Conservation (phyloP, 2,888 invertebrate species). For the Temnothorax ravouxi region DNA sequence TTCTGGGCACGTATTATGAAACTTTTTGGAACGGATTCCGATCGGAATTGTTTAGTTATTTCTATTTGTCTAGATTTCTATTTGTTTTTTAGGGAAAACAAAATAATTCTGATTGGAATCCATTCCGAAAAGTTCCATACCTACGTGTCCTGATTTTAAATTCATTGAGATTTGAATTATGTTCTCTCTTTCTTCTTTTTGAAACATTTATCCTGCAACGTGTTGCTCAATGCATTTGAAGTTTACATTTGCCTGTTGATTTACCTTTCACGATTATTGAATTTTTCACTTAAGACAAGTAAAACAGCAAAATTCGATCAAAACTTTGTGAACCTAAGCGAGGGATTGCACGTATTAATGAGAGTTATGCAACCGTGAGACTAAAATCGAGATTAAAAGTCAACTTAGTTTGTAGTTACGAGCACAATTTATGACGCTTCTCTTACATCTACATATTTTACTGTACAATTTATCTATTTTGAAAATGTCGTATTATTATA, state of each 20-base stretch:
- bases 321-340: neutral
- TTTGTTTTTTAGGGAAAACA: too few species aligned
- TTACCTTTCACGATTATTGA: neutral
- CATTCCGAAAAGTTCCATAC: too few species aligned
- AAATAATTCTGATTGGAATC: too few species aligned
- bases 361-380: neutral
- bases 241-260: neutral
- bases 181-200: neutral
- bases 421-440: neutral
- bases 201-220: neutral
- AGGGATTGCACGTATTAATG: conserved; percentile 2
- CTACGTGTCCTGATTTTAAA: neutral
- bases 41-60: too few species aligned
- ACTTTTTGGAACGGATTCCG: too few species aligned
- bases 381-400: neutral
- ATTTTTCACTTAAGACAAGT: neutral
- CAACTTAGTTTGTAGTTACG: neutral
- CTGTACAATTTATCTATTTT: neutral
- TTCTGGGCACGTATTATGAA: too few species aligned
- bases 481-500: neutral
- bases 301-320: too few species aligned
- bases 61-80: too few species aligned
- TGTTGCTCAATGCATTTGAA: neutral
- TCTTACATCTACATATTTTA: neutral
- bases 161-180: neutral